Evolutionary conservation across 2,113 vertebrate genomes (phyloP).

Genomic region (Gallinago media): DNA sequence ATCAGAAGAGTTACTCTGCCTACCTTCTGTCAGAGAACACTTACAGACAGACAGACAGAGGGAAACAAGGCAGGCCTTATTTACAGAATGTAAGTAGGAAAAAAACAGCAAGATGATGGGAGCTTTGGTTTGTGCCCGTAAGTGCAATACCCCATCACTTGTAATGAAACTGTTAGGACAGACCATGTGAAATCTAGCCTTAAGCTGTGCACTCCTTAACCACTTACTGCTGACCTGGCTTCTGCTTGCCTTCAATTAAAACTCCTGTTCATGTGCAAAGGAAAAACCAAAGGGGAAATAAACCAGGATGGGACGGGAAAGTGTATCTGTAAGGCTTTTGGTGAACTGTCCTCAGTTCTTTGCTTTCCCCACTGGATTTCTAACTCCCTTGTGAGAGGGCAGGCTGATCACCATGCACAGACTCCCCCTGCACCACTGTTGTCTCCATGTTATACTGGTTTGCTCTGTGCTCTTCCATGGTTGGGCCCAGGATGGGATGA

Average conservation of each 20-base stretch:
- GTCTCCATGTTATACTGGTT: neutral
- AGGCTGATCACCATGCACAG: neutral
- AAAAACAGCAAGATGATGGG: neutral
- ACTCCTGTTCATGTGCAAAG: neutral
- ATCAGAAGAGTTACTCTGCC: neutral
- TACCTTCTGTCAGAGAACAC: neutral
- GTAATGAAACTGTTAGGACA: neutral
- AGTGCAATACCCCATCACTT: accelerated
- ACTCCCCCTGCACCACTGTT: too few relatives aligned
- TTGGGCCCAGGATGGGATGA: neutral
- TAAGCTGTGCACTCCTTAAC: neutral
- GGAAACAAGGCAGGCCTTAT: neutral
- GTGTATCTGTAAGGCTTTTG: neutral
- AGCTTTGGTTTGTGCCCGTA: neutral
- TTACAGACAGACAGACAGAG: neutral
- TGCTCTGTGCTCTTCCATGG: neutral
- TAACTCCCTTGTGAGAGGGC: neutral
- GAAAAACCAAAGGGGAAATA: neutral
- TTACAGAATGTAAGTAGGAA: neutral
- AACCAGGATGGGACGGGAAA: neutral
- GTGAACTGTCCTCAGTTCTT: neutral
- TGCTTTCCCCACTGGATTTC: neutral
- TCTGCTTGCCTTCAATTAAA: neutral
- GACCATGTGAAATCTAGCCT: neutral
- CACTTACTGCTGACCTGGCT: neutral